Evolutionary conservation across 1,140 invertebrate species (phyloP), one percentile per base, ranked within the genome.

Genomic region (Diuraphis noxia): DNA sequence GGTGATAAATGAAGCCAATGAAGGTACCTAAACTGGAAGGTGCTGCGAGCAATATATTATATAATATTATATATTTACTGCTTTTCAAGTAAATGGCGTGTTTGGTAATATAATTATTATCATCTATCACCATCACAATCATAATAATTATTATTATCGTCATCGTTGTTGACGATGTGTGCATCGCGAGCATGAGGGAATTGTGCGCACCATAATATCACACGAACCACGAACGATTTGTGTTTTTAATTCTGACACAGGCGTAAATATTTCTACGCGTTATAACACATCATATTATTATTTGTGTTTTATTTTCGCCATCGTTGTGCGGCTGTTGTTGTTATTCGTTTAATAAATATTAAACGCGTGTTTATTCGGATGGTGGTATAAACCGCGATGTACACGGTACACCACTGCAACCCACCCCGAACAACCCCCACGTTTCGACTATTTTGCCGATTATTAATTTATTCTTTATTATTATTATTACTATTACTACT

Each of bases 301-400:
- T 72, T 72, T 72, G 56, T 17, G n/a, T 72, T 72, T 72, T 49
- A 36, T 49, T 86, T 4, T 25, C 84, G 43, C 38, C 30, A 34
- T 21, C n/a, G 84, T 23, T 46, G 19, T 17, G 34, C 36, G 77
- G 34, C 30, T 84, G 30, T 43, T 46, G 79, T 25, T 9, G 36
- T n/a, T 10, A 23, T 86, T 49, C 84, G 84, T 49, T 86, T 86
- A 36, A 86, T 86, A 49, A 86, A 86, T 79, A 79, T 86, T 36
- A 86, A 49, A 86, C 84, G 41, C 6, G n/a, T 49, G 84, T 85
- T 85, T 85, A 46, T 85, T 85, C 41, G 40, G 40, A 30, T 6
- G 41, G 40, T 34, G n/a, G 77, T 9, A 34, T 79, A 79, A 36
- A 36, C 36, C 56, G 17, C 13, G 56, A n/a, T 19, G 56, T 79